phyloP scores from a whole-genome alignment of 2,888 invertebrate species.

The Dyspetes luteomarginatus region DNA sequence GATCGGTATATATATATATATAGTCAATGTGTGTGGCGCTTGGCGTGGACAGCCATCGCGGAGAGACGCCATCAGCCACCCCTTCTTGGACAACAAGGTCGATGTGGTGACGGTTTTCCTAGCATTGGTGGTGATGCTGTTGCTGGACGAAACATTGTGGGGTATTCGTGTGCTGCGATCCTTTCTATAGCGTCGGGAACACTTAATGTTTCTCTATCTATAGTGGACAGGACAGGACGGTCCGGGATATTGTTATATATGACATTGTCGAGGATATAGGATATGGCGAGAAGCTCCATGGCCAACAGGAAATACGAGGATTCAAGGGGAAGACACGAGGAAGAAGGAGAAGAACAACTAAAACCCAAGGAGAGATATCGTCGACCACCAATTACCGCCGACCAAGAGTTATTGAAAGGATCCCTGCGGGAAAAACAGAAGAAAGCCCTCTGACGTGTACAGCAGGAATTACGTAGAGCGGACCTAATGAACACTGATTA shows the following conservation, averaged over 20 bases:
- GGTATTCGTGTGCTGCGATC: conserved; percentile 61
- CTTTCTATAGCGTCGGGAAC: conserved; percentile 74
- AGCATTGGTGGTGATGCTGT: conserved; percentile 12
- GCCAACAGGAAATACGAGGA: conserved; percentile 69
- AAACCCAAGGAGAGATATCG: conserved; percentile 76
- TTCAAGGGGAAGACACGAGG: conserved; percentile 61
- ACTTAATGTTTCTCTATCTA: conserved; percentile 83
- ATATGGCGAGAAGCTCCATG: conserved; percentile 42
- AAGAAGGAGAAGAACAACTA: conserved; percentile 46
- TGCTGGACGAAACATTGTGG: conserved; percentile 40
- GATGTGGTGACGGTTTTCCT: conserved; percentile 53
- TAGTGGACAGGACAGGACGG: conserved; percentile 77
- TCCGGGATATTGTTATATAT: conserved; percentile 82
- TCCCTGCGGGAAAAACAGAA: conserved; percentile 75
- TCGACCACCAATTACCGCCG: conserved; percentile 78
- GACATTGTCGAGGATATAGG: conserved; percentile 78
- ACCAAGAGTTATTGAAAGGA: conserved; percentile 83
- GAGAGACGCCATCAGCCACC: conserved; percentile 44
- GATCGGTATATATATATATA: conserved; percentile 71
- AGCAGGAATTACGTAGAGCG: conserved; percentile 72
- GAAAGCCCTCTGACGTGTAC: conserved; percentile 73
- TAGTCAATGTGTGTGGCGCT: conserved; percentile 59
- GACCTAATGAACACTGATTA: conserved; percentile 83
- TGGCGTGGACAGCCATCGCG: conserved; percentile 54
- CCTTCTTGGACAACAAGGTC: conserved; percentile 49